Conservation (phyloP, 2,113 vertebrate genomes). For the Tautogolabrus adspersus region DNA sequence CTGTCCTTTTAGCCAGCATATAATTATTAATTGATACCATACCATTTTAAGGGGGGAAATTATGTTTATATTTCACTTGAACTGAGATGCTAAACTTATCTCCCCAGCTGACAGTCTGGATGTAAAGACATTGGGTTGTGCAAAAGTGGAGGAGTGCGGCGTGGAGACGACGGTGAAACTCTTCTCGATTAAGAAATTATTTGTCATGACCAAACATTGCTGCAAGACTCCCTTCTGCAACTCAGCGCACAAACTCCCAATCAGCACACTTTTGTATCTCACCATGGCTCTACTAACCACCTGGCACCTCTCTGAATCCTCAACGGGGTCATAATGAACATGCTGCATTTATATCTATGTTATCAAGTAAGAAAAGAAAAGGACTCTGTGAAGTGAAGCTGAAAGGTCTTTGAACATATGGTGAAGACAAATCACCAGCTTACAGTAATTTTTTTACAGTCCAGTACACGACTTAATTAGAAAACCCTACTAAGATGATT, state of each 20-base stretch:
- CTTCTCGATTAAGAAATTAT: conserved; percentile 64
- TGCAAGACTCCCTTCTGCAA: conserved; percentile 79
- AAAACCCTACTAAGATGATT: conserved; percentile 9
- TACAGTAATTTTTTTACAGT: conserved; percentile 16
- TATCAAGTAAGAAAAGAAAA: background rate
- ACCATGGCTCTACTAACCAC: conserved; percentile 29
- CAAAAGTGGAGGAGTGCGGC: conserved; percentile 64
- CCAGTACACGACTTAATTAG: background rate
- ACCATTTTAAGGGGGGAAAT: background rate
- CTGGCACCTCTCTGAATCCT: conserved; percentile 31
- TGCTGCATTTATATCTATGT: conserved; percentile 18
- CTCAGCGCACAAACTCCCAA: conserved; percentile 29
- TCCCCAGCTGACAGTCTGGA: conserved; percentile 67
- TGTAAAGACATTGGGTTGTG: conserved; percentile 75
- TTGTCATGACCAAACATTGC: conserved; percentile 79
- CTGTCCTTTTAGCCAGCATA: background rate
- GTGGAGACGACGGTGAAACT: conserved; percentile 55
- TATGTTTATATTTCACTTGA: background rate
- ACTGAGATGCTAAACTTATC: conserved; percentile 1
- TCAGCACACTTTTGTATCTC: conserved; percentile 38
- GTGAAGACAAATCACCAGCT: conserved; percentile 6
- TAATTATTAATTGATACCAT: background rate
- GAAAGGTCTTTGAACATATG: conserved; percentile 34
- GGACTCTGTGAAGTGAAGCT: conserved; percentile 29
- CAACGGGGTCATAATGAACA: conserved; percentile 1